Base-by-base conservation (phyloP, 2,797 vertebrate genomes). In the Spatula clypeata region DNA sequence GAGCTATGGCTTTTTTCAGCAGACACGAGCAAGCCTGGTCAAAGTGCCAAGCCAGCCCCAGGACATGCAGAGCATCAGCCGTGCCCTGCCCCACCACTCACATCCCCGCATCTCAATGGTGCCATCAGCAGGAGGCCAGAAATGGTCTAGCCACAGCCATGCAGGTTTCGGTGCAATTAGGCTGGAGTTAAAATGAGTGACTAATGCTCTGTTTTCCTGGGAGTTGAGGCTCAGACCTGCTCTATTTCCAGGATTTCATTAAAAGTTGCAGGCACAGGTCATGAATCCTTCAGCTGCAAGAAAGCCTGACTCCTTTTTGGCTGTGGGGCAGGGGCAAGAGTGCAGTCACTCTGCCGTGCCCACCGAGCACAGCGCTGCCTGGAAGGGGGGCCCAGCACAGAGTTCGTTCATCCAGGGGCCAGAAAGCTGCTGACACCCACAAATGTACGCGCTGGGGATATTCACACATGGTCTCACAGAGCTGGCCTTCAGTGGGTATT, bases 161-260 rank as follows among this genome's bases (percentile, higher is more conserved):
- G 53, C 26, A 32, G 61, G 40, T 34, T 76, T 76, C 1, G 0
- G 29, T 27, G 79, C 19, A 4, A 1, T 36, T 5, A 29, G 54
- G 6, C 58, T 5, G 11, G 44, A 64, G 49, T 13, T 21, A 2
- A 34, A 76, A 26, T 0, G 19, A 88, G 58, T 32, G 49, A 9
- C 57, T 49, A 29, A 5, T 6, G 49, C 13, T 42, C 54, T 73
- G 12, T 20, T 95, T 38, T 55, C 75, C 72, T 64, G 29, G 36
- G 85, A 90, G 58, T 0, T 83, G 58, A 88, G 87, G 44, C 65
- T 86, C 85, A 79, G 40, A 67, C 13, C 64, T 29, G 36, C 74
- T 89, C 93, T 92, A 69, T 91, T 95, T 97, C 90, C 54, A 47
- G 86, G 83, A 80, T 87, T 71, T 27, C 85, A 80, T 80, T 58